Evolutionary conservation across 1,140 invertebrate species (phyloP).

Genomic region (Drosophila nigrodunni): DNA sequence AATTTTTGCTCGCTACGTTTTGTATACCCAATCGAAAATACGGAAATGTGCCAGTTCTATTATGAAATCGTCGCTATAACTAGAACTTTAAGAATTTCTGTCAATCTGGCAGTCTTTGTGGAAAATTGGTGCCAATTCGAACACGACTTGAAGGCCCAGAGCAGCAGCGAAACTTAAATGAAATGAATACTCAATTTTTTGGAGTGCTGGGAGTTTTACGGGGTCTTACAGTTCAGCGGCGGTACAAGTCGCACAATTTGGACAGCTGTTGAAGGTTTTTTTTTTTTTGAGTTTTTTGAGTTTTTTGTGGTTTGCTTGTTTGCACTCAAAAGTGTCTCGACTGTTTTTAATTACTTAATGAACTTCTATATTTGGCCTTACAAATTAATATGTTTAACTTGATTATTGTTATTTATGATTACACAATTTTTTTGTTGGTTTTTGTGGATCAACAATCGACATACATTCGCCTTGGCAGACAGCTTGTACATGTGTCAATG

Average conservation of each 20-base stretch:
- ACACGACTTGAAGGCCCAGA: not conserved
- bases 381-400: constrained; percentile 65
- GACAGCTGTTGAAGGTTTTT: constrained; percentile 44
- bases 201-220: too few relatives aligned
- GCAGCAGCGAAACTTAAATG: constrained; percentile 1
- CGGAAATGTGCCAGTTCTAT: constrained; percentile 46
- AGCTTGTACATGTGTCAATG: constrained; percentile 33
- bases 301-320: constrained; percentile 16
- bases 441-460: constrained; percentile 6
- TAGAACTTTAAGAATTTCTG: constrained; percentile 21
- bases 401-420: constrained; percentile 48
- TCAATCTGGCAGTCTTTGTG: constrained; percentile 45
- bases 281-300: constrained; percentile 16
- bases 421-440: constrained; percentile 17
- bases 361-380: constrained; percentile 73
- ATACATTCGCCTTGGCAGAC: constrained; percentile 3
- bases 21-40: constrained; percentile 47
- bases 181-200: constrained; percentile 7
- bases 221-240: too few relatives aligned
- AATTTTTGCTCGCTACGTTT: not conserved
- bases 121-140: constrained; percentile 46
- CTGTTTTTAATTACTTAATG: constrained; percentile 66
- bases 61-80: constrained; percentile 1
- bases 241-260: constrained; percentile 31
- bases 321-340: constrained; percentile 10